Evolutionary conservation across 2,888 invertebrate species (phyloP), one percentile per base, ranked within the genome.

Genomic region (Drosophila peninsularis): DNA sequence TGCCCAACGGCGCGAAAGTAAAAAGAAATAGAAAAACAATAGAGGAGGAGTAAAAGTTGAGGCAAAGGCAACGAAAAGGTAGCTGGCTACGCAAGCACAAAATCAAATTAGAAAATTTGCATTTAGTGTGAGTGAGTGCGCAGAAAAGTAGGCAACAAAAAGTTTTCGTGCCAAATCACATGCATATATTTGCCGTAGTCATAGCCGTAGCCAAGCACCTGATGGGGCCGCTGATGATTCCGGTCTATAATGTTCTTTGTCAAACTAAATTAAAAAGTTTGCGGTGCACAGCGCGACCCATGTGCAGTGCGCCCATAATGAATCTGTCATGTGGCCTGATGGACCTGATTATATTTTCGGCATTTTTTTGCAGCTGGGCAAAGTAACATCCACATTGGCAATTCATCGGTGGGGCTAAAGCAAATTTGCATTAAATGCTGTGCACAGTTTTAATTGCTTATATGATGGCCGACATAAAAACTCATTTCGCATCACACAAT

Each of bases 71-170:
- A 11, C 30, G 3, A 69, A 69, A 85, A 85, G 83, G 80, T 80
- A 80, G 64, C 78, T 80, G 77, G 64, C 78, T 50, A 62, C 55
- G 56, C 66, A 60, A 65, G 62, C 61, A 60, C 61, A 81, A 76
- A 82, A 82, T 81, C 75, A 83, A 83, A 83, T 83, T 84, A 87
- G 61, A 67, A 79, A 87, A 87, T 87, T 84, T 88, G 82, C 83
- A 85, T 88, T 87, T 82, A 75, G 75, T 86, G 45, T 50, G 61
- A 27, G 39, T 64, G 69, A 65, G 41, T 62, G 72, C 61, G 72
- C 83, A 78, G 62, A 78, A 78, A 86, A 78, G 78, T 81, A 71
- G 84, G 81, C 84, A 73, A 66, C 64, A 61, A 66, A 82, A 82
- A 83, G 57, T 81, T 75, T 34, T 47, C 17, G 32, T 71, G 66